These are phyloP conservation scores for Folsomia manolachei DNA, from an alignment of 2,888 invertebrate genomes.

Conservation along the genomic window DNA sequence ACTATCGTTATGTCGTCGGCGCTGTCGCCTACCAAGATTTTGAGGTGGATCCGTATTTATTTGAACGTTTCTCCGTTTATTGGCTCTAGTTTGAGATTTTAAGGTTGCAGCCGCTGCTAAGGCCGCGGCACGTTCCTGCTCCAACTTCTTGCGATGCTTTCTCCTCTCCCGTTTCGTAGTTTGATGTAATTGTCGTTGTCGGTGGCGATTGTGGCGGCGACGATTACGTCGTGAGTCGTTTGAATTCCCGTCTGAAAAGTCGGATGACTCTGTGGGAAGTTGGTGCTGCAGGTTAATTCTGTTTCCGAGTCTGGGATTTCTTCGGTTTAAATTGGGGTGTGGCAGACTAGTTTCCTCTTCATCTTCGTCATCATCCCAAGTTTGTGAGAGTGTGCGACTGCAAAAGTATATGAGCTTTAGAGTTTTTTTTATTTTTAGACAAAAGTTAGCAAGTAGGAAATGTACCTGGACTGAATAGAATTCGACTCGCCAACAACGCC, in stretches of 20 bases:
- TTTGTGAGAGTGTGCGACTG: conserved; percentile 30
- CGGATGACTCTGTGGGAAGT: not conserved
- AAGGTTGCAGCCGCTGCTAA: not conserved
- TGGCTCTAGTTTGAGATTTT: not conserved
- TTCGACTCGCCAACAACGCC: conserved; percentile 45
- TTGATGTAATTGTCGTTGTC: conserved; percentile 4
- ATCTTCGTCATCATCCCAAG: conserved; percentile 24
- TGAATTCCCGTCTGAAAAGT: conserved; percentile 18
- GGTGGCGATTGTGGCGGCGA: conserved; percentile 37
- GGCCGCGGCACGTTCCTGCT: conserved; percentile 22
- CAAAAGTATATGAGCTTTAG: conserved; percentile 1
- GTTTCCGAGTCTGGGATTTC: conserved; percentile 26
- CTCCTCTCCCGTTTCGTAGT: conserved; percentile 15
- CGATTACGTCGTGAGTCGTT: conserved; percentile 40
- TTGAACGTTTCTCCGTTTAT: not conserved
- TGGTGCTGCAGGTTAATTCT: not conserved
- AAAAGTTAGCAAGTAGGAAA: not conserved
- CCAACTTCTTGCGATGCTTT: conserved; percentile 34
- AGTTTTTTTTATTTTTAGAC: not conserved
- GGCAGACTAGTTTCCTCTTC: conserved; percentile 41
- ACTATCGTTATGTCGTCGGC: not conserved
- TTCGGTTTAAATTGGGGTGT: conserved; percentile 19
- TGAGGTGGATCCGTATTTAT: not conserved
- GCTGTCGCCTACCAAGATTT: not conserved
- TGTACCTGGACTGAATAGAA: conserved; percentile 43